Base-by-base conservation (phyloP, 2,113 vertebrate species). In the Cyphomyrus plagiostoma region DNA sequence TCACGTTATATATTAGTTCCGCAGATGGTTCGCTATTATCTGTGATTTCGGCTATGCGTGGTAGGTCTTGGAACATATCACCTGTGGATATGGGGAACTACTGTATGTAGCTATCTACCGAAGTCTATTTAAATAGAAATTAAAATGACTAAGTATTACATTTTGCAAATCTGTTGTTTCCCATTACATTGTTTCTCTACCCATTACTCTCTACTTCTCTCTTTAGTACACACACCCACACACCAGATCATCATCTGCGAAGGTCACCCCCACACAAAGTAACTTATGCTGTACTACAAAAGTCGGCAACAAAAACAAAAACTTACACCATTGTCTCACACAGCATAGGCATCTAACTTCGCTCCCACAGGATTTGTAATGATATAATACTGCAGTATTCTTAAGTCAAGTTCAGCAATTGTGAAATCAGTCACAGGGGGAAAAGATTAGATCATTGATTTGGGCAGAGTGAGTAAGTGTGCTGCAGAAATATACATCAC, bases 381-480 rank as follows among this genome's bases (percentile, higher is more conserved):
- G 82, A 52, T 45, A 89, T 52, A 85, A 5, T 5, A n/a, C 48
- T 86, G 82, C 90, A 90, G 90, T 87, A 48, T 88, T 89, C 96
- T 93, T 95, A 95, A 96, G 96, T 93, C 91, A 93, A 92, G 94
- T 93, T 94, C 93, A 94, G 93, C 91, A 95, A 91, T 91, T 91
- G 94, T 93, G 92, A 90, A 96, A 96, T 97, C 96, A 96, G 96
- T 97, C 95, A 95, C 80, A 86, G 45, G 92, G 91, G 91, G 93
- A 89, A 94, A 95, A 95, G 92, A 96, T 96, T 94, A 93, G 91
- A 94, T 91, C 95, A 95, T 94, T 96, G 96, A 96, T 95, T 95
- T 94, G 93, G 95, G 92, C 89, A 88, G 89, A 94, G 93, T 95
- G 95, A 96, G 93, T 96, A 96, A 96, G 95, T 96, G 96, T 90